These are phyloP conservation scores for Melanostoma scalare DNA, from an alignment of 2,888 invertebrate genomes.

Conservation along the genomic window DNA sequence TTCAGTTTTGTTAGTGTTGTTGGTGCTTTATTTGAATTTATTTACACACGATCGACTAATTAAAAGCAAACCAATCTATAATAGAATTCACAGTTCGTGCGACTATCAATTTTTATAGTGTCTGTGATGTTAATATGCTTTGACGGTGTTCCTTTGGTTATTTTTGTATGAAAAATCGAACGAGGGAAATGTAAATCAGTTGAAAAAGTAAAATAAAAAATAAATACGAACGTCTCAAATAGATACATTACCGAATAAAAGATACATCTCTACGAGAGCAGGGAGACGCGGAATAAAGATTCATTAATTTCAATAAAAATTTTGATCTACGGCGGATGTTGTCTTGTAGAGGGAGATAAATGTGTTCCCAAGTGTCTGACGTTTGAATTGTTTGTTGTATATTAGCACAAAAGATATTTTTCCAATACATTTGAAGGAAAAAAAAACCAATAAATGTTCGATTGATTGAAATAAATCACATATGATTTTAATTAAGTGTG, in stretches of 20 bases:
- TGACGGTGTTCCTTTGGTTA: slow-evolving; percentile 42
- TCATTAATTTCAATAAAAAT: slow-evolving; percentile 36
- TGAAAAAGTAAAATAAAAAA: slow-evolving; percentile 3
- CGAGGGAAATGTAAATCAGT: slow-evolving; percentile 21
- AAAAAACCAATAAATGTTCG: slow-evolving; percentile 10
- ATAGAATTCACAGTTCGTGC: slow-evolving; percentile 27
- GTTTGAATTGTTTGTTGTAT: slow-evolving; percentile 5
- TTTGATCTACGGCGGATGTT: slow-evolving; percentile 11
- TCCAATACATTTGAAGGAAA: neutral
- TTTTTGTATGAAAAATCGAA: slow-evolving; percentile 64
- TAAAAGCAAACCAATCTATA: slow-evolving; percentile 69
- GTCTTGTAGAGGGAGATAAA: no score
- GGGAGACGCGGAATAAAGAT: slow-evolving; percentile 40
- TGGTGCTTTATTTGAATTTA: slow-evolving; percentile 53
- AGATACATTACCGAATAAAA: slow-evolving; percentile 57
- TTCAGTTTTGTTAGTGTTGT: slow-evolving; percentile 40
- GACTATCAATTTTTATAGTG: slow-evolving; percentile 49
- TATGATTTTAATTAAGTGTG: slow-evolving; percentile 54
- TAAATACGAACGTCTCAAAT: slow-evolving; percentile 5
- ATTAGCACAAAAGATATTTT: slow-evolving; percentile 43
- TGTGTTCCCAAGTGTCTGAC: slow-evolving; percentile 26
- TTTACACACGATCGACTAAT: slow-evolving; percentile 69
- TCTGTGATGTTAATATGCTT: slow-evolving; percentile 52
- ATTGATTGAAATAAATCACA: slow-evolving; percentile 49
- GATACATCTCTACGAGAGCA: slow-evolving; percentile 46